A percentile compares a stretch with the other conserved stretches of the same genome.
Conservation (phyloP, 2,113 vertebrate genomes). For the Cheilinus undulatus region DNA sequence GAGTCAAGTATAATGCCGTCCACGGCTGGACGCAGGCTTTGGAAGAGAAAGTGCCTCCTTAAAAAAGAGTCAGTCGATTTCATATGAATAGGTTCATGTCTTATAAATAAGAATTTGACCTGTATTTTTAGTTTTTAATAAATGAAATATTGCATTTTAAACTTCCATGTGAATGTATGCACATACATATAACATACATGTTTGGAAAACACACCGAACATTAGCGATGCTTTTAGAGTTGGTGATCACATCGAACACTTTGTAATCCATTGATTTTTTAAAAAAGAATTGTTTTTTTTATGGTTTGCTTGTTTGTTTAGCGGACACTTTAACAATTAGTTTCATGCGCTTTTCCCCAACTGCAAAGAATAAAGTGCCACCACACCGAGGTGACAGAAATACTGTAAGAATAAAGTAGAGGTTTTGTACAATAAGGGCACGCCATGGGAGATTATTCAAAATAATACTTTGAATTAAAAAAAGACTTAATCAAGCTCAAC, state of each 20-base stretch:
- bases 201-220: constrained; percentile 49
- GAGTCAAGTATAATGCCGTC: constrained; percentile 61
- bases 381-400: constrained; percentile 66
- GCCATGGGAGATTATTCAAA: constrained; percentile 61
- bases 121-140: constrained; percentile 39
- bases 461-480: constrained; percentile 53
- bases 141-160: constrained; percentile 62
- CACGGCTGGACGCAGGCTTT: constrained; percentile 42
- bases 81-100: constrained; percentile 25
- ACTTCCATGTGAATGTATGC: constrained; percentile 35
- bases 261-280: constrained; percentile 48
- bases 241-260: constrained; percentile 43
- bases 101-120: constrained; percentile 23
- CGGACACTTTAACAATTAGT: constrained; percentile 61
- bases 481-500: constrained; percentile 67
- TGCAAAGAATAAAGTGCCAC: constrained; percentile 68
- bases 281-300: constrained; percentile 41
- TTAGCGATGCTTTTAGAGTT: constrained; percentile 42
- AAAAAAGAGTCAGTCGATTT: constrained; percentile 43
- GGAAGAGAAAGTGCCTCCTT: constrained; percentile 52
- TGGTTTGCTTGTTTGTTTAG: constrained; percentile 43
- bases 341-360: constrained; percentile 77
- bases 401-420: constrained; percentile 69
- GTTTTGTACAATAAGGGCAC: constrained; percentile 72
- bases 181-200: constrained; percentile 16